A percentile compares a stretch with the other conserved stretches of the same genome.
Conservation (phyloP, 2,113 vertebrate genomes). For the Acrocephalus arundinaceus region DNA sequence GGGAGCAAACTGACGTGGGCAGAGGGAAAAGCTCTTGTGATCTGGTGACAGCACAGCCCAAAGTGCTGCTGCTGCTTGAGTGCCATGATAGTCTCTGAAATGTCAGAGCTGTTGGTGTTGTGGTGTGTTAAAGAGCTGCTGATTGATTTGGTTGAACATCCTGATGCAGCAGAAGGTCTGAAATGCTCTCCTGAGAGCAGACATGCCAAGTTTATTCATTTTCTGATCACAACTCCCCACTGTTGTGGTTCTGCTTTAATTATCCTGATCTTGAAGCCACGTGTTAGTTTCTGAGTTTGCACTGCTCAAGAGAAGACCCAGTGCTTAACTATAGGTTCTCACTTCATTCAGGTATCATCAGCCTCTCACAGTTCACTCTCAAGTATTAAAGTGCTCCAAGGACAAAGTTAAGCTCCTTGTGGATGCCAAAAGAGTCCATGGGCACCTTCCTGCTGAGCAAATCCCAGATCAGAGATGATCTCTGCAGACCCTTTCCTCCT, state of each 20-base stretch:
- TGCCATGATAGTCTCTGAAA: fast-evolving
- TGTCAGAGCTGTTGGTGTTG: not conserved
- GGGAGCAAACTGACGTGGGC: not conserved
- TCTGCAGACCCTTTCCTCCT: not conserved
- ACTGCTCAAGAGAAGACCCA: not conserved
- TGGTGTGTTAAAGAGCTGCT: not conserved
- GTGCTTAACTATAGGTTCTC: not conserved
- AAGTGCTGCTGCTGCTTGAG: not conserved
- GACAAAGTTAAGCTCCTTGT: not conserved
- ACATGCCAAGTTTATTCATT: not conserved
- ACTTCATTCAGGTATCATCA: not conserved
- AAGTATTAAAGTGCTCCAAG: not conserved
- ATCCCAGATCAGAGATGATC: not conserved
- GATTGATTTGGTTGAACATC: not conserved
- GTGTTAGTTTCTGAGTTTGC: not conserved
- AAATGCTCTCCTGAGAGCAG: not conserved
- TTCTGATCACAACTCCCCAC: not conserved
- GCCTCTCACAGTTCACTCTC: not conserved
- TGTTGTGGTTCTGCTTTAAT: not conserved
- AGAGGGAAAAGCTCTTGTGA: not conserved
- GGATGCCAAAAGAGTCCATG: not conserved
- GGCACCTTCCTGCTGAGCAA: not conserved
- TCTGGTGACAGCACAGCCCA: not conserved
- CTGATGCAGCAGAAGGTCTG: not conserved
- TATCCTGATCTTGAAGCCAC: not conserved